Evolutionary conservation across 2,797 vertebrate species (phyloP).

Genomic region (Apogon hyalosoma): DNA sequence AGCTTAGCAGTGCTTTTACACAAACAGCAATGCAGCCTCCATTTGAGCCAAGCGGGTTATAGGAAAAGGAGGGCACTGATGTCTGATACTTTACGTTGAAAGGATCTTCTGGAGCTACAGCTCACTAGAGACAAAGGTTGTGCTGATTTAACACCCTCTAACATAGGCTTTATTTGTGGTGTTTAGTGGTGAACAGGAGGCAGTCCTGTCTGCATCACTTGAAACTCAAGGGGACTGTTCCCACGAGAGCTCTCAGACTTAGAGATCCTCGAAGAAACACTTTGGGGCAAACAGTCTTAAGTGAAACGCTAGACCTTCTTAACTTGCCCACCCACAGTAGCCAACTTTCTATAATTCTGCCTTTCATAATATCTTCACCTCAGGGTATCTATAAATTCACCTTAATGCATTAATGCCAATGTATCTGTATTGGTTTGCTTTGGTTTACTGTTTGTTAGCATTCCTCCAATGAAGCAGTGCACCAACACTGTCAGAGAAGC

Average conservation of each 20-base stretch:
- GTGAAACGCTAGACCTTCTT: slow-evolving; percentile 26
- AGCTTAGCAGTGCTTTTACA: slow-evolving; percentile 31
- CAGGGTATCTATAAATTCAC: background rate
- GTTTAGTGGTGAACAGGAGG: slow-evolving; percentile 17
- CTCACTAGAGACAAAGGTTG: slow-evolving; percentile 9
- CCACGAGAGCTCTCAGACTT: slow-evolving; percentile 47
- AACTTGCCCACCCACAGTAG: background rate
- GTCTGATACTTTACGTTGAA: slow-evolving; percentile 20
- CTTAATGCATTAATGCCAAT: background rate
- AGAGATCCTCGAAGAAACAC: slow-evolving; percentile 39
- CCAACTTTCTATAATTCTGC: background rate
- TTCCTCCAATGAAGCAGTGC: too few species aligned
- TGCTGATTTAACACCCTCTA: slow-evolving; percentile 8
- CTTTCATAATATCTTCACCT: background rate
- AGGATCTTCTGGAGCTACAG: slow-evolving; percentile 21
- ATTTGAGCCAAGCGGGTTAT: slow-evolving; percentile 60
- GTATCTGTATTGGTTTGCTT: too few species aligned
- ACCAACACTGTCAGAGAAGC: too few species aligned
- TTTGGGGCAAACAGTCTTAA: background rate
- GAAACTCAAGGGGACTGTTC: slow-evolving; percentile 39
- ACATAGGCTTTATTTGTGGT: slow-evolving; percentile 3
- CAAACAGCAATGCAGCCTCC: slow-evolving; percentile 12
- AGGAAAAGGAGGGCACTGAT: slow-evolving; percentile 28
- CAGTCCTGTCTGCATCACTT: slow-evolving; percentile 36
- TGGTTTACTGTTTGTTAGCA: too few species aligned